Conservation (phyloP, 2,797 vertebrate genomes). For the Orestias chungarensis region DNA sequence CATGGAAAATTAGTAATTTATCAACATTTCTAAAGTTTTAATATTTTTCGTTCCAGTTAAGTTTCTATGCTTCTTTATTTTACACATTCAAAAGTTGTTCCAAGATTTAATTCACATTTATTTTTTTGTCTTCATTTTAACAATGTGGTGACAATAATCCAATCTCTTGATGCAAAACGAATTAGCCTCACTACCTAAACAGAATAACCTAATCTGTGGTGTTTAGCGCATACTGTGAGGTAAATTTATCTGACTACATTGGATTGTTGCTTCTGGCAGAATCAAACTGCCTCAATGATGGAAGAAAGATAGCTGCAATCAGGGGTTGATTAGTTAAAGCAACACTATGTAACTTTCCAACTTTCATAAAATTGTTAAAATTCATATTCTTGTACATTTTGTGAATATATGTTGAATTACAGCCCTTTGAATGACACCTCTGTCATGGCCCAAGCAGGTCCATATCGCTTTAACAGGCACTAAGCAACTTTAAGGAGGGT, state of each 20-base stretch:
- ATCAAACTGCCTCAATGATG: conserved; percentile 15
- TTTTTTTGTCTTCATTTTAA: conserved; percentile 9
- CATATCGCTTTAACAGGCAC: too few species aligned
- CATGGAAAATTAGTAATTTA: neutral
- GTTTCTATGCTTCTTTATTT: neutral
- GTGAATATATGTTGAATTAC: too few species aligned
- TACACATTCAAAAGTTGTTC: conserved; percentile 30
- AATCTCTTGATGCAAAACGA: conserved; percentile 45
- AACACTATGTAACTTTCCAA: too few species aligned
- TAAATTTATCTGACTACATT: conserved; percentile 28
- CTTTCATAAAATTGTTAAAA: too few species aligned
- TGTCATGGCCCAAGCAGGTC: too few species aligned
- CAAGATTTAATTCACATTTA: conserved; percentile 47
- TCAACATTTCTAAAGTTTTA: neutral
- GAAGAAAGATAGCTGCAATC: conserved; percentile 19
- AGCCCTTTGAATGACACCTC: too few species aligned
- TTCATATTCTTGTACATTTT: too few species aligned
- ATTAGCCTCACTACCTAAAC: conserved; percentile 48
- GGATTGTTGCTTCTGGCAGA: conserved; percentile 25
- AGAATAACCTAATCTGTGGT: conserved; percentile 38
- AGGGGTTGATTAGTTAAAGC: conserved; percentile 23
- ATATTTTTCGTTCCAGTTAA: neutral
- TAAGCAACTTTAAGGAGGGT: too few species aligned
- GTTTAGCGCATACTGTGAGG: conserved; percentile 8
- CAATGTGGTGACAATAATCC: conserved; percentile 28